Evolutionary conservation across 2,113 vertebrate species (phyloP).

Genomic region (Pollimyrus isidori): DNA sequence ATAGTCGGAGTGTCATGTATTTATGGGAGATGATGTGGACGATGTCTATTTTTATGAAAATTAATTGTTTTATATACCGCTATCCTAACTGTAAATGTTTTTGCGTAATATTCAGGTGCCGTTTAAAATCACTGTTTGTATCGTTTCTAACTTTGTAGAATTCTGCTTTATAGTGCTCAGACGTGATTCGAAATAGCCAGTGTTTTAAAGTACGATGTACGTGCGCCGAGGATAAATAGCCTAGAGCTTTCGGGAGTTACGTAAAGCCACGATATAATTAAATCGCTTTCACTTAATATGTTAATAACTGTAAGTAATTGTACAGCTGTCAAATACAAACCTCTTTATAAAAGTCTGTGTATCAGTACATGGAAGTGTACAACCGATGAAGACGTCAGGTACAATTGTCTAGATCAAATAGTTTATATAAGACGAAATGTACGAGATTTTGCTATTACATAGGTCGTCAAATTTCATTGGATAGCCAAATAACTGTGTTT

Average conservation of each 20-base stretch:
- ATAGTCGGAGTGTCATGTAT: neutral
- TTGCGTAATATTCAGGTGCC: constrained; percentile 45
- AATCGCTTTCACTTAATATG: constrained; percentile 13
- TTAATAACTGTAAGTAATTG: neutral
- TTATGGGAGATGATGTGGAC: neutral
- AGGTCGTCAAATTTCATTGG: neutral
- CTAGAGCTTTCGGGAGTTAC: neutral
- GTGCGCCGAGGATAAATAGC: constrained; percentile 28
- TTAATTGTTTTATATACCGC: constrained; percentile 52
- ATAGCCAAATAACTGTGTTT: constrained; percentile 14
- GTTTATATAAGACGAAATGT: constrained; percentile 3
- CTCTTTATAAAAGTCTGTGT: neutral
- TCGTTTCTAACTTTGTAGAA: constrained; percentile 59
- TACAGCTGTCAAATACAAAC: neutral
- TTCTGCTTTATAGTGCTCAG: constrained; percentile 28
- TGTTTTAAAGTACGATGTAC: constrained; percentile 33
- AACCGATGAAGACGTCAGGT: neutral
- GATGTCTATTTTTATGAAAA: constrained; percentile 18
- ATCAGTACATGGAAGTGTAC: neutral
- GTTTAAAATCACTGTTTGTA: constrained; percentile 58
- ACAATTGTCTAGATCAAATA: neutral
- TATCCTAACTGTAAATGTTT: constrained; percentile 32
- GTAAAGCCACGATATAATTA: neutral
- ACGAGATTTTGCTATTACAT: constrained; percentile 12
- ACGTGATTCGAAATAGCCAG: constrained; percentile 47